These are phyloP conservation scores for Hypolimnas misippus DNA, from an alignment of 2,888 invertebrate species.

Conservation along the genomic window DNA sequence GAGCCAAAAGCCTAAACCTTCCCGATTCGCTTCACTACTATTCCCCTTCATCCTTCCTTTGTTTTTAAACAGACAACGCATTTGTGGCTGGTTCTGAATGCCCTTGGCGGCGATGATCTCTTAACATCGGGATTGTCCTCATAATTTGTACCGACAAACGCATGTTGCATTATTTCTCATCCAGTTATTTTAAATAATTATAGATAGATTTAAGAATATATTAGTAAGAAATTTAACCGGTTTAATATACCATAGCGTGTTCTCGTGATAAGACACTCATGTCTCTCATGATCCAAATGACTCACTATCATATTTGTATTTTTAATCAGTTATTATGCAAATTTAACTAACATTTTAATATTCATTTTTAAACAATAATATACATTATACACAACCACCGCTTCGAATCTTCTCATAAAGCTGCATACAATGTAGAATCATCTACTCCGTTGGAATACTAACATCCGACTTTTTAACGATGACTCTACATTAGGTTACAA, in stretches of 20 bases:
- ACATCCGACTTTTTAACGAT: no score
- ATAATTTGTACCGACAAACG: no score
- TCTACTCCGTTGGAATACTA: neutral
- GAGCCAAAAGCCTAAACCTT: no score
- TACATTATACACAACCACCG: neutral
- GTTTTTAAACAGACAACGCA: no score
- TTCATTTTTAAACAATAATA: neutral
- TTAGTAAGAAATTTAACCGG: constrained; percentile 11
- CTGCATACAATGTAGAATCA: constrained; percentile 4
- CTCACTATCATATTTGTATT: neutral
- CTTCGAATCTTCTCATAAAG: neutral
- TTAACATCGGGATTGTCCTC: no score
- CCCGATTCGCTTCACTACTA: no score
- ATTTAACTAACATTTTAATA: neutral
- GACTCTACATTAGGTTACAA: constrained; percentile 10
- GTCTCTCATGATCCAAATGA: neutral
- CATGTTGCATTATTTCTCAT: neutral
- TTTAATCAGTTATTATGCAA: neutral
- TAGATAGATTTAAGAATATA: neutral
- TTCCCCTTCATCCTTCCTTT: no score
- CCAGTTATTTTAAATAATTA: neutral
- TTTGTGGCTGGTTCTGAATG: no score
- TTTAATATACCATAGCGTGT: neutral
- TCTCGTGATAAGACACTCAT: constrained; percentile 2
- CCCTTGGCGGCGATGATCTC: no score